A percentile compares a stretch with the other conserved stretches of the same genome.
phyloP scores from a whole-genome alignment of 2,113 vertebrate genomes.

The Casuarius casuarius region DNA sequence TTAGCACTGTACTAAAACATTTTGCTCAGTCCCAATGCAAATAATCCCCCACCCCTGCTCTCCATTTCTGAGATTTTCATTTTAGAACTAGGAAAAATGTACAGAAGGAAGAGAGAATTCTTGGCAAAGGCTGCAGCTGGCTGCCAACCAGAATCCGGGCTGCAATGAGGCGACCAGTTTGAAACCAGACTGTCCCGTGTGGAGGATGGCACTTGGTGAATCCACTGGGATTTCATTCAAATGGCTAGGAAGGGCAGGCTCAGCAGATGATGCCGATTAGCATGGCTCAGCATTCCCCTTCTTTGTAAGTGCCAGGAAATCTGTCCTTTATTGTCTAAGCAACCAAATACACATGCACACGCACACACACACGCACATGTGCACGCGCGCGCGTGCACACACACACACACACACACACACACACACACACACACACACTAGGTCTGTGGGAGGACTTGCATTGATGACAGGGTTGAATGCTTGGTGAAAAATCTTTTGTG shows the following conservation, averaged over 20 bases:
- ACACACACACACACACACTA: background rate
- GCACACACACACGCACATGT: background rate
- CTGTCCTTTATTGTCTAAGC: conserved; percentile 56
- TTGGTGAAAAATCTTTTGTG: background rate
- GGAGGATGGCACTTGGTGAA: background rate
- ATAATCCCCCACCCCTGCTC: background rate
- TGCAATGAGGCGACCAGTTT: conserved; percentile 1
- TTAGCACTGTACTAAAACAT: background rate
- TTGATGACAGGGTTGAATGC: background rate
- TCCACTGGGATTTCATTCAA: conserved; percentile 7
- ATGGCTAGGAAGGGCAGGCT: conserved; percentile 2
- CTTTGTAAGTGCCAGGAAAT: conserved; percentile 28
- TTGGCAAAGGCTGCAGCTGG: conserved; percentile 17
- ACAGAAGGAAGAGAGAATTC: conserved; percentile 28
- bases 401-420: background rate
- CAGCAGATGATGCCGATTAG: conserved; percentile 63
- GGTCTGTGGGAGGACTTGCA: background rate
- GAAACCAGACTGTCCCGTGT: conserved; percentile 26
- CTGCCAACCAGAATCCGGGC: conserved; percentile 16
- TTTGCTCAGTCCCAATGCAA: background rate
- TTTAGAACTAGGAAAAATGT: conserved; percentile 27
- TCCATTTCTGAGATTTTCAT: background rate
- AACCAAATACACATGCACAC: background rate
- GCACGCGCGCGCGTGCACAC: background rate
- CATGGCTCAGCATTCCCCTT: conserved; percentile 39